Base-by-base conservation (phyloP, 2,113 vertebrate species). In the Sprattus sprattus region DNA sequence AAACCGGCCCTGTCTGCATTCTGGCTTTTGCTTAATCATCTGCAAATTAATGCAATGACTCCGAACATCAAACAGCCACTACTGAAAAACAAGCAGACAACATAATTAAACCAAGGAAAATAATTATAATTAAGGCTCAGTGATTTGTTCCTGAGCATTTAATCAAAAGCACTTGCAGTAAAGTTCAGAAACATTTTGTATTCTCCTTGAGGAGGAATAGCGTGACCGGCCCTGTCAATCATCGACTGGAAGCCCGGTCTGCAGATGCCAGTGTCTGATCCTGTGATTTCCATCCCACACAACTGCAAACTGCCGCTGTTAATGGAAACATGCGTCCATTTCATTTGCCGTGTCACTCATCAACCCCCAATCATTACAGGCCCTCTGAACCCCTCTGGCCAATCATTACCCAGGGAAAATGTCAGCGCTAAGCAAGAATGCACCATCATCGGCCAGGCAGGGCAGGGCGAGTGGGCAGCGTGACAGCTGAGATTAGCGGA, bases 61-160 rank as follows among this genome's bases (percentile, higher is more conserved):
- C 82, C 47, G 4, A 11, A 60, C 52, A 64, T 83, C 52, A 45
- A 83, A 39, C 52, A 64, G 22, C 20, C 71, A 32, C 71, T 78
- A 44, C 71, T 39, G 71, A 44, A 39, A 78, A 78, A 78, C 71
- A 32, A 60, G 28, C 82, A 83, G 44, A 60, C 82, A 83, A 57
- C 71, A 44, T 32, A 39, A 78, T 78, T 78, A 78, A 78, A 78
- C 11, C 28, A 32, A 78, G 71, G 28, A 16, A 16, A 15, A 39
- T 16, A 78, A 78, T 78, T 39, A 39, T 39, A 32, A 78, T 78
- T 78, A 78, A 39, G 39, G 71, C 28, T 15, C 4, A 4, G 71
- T 15, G 11, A 78, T 78, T 78, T 78, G 0, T 39, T 15, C 28
- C 39, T 15, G 32, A 13, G 13, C 28, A 39, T 78, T 39, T 78